Conservation (phyloP, 1,140 invertebrate genomes). For the Cherax quadricarinatus region DNA sequence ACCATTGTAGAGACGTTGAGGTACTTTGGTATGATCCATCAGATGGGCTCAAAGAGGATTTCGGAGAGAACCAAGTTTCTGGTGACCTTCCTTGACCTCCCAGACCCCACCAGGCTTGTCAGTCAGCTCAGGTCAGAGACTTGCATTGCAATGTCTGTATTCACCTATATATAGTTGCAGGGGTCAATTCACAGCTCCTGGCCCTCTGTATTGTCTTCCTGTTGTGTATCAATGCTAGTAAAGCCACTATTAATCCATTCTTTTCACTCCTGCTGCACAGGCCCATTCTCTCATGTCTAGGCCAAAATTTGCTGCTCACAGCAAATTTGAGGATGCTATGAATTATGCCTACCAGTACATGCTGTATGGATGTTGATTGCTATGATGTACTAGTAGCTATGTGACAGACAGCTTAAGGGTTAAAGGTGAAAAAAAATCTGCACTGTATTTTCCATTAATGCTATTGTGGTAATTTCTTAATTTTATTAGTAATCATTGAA, state of each 20-base stretch:
- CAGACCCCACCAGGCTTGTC: conserved; percentile 89
- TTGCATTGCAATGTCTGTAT: neutral
- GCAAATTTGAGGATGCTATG: neutral
- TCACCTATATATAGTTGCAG: neutral
- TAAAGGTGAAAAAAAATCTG: no score
- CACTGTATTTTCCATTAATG: no score
- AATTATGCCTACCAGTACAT: no score
- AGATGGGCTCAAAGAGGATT: conserved; percentile 90
- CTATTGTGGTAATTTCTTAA: no score
- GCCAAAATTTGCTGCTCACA: no score
- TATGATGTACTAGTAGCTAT: no score
- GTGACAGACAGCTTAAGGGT: no score
- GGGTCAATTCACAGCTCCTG: no score
- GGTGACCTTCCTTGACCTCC: conserved; percentile 91
- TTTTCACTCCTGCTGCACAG: neutral
- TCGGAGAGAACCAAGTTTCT: conserved; percentile 90
- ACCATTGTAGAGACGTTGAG: conserved; percentile 96
- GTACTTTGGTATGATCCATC: conserved; percentile 97
- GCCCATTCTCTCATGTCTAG: no score
- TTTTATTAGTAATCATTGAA: no score
- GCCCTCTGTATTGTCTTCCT: neutral
- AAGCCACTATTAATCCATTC: neutral
- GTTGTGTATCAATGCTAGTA: neutral
- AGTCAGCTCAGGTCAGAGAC: conserved; percentile 83
- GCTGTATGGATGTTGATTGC: no score